A percentile compares a stretch with the other conserved stretches of the same genome.
phyloP scores from a whole-genome alignment of 2,797 vertebrate genomes.

The Characodon lateralis region DNA sequence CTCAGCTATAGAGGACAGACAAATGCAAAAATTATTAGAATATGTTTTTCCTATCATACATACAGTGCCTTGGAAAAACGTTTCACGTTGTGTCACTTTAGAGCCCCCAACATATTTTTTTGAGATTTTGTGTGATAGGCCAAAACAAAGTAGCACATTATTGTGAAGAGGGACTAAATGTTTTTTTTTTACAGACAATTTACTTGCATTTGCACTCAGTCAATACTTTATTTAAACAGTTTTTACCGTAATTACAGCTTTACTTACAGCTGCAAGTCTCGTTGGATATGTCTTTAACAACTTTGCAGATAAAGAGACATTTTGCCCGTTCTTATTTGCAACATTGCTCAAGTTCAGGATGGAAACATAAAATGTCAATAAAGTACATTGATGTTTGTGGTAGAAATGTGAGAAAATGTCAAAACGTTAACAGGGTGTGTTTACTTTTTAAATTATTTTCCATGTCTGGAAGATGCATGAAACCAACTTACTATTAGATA shows the following conservation, averaged over 20 bases:
- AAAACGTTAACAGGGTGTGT: neutral
- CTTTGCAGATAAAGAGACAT: neutral
- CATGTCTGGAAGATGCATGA: slow-evolving; percentile 10
- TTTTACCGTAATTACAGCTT: neutral
- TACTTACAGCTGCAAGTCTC: neutral
- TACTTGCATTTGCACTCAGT: neutral
- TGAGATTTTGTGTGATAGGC: neutral
- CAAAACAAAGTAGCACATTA: neutral
- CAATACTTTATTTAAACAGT: neutral
- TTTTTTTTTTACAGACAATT: neutral
- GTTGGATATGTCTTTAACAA: neutral
- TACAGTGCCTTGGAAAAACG: neutral
- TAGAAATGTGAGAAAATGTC: neutral
- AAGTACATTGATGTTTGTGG: neutral
- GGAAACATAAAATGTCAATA: neutral
- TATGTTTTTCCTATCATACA: slow-evolving; percentile 31
- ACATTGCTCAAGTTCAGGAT: neutral
- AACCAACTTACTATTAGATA: slow-evolving; percentile 22
- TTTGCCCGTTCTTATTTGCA: neutral
- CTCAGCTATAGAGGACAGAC: slow-evolving; percentile 53
- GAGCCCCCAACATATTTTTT: neutral
- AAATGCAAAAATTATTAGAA: slow-evolving; percentile 66
- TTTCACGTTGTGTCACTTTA: neutral
- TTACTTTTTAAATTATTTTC: neutral
- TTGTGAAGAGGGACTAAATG: neutral